These are phyloP conservation scores for Battus philenor DNA, from an alignment of 1,140 invertebrate species.

Conservation along the genomic window DNA sequence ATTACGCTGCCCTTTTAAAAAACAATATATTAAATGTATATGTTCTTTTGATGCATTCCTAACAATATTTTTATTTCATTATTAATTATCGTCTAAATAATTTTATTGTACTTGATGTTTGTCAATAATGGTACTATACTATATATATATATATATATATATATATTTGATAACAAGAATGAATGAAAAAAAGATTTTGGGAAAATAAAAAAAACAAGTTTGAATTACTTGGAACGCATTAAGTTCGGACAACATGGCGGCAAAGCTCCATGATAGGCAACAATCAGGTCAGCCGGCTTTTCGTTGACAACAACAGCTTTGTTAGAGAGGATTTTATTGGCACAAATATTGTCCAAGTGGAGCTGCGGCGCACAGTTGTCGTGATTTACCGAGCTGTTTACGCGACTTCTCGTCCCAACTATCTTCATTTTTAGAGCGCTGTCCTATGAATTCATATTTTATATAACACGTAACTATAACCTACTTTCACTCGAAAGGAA, in stretches of 20 bases:
- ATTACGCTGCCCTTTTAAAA: too few species aligned
- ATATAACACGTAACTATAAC: constrained; percentile 16
- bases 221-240: constrained; percentile 21
- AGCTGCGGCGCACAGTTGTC: constrained; percentile 47
- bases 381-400: constrained; percentile 70
- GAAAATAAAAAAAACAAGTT: too few species aligned
- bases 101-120: too few species aligned
- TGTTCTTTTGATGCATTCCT: too few species aligned
- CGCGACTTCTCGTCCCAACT: constrained; percentile 44
- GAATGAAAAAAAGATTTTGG: too few species aligned
- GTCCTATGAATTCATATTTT: constrained; percentile 23
- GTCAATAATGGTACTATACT: too few species aligned
- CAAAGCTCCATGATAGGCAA: constrained; percentile 43
- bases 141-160: too few species aligned
- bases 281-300: constrained; percentile 58
- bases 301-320: constrained; percentile 66
- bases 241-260: constrained; percentile 34
- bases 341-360: constrained; percentile 67
- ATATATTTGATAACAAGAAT: too few species aligned
- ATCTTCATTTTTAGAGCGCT: constrained; percentile 49
- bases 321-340: constrained; percentile 66
- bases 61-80: too few species aligned
- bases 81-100: too few species aligned
- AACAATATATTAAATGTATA: too few species aligned
- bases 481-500: constrained; percentile 11